These are phyloP conservation scores for Phataginus tricuspis DNA, from an alignment of 2,797 vertebrate genomes.

Conservation along the genomic window DNA sequence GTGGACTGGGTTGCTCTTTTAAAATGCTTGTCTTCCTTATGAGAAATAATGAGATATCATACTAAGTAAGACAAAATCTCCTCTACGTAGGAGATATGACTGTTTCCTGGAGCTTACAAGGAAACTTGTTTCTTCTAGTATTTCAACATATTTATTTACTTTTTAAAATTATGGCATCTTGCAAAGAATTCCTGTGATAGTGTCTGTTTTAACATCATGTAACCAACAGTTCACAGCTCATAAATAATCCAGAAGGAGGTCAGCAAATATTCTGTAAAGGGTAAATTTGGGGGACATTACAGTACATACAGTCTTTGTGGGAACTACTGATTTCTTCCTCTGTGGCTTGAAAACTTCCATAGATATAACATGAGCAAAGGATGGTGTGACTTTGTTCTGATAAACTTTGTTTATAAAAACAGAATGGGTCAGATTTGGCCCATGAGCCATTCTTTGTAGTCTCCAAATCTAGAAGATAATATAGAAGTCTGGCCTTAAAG, in stretches of 20 bases:
- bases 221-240: neutral
- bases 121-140: neutral
- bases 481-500: neutral
- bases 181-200: neutral
- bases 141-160: neutral
- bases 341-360: neutral
- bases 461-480: neutral
- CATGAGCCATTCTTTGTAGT: neutral
- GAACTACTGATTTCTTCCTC: neutral
- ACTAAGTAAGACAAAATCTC: neutral
- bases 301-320: neutral
- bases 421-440: neutral
- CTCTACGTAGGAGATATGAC: neutral
- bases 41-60: neutral
- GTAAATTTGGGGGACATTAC: neutral
- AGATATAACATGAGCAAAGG: neutral
- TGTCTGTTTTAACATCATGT: neutral
- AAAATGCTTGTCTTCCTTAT: neutral
- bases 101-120: neutral
- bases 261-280: neutral
- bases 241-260: neutral
- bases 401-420: neutral
- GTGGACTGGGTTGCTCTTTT: neutral
- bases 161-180: neutral
- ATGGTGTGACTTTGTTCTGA: neutral